Percentiles rank a stretch among this genome's conserved stretches.
phyloP scores from a whole-genome alignment of 2,888 invertebrate species.

The Erebia palarica region DNA sequence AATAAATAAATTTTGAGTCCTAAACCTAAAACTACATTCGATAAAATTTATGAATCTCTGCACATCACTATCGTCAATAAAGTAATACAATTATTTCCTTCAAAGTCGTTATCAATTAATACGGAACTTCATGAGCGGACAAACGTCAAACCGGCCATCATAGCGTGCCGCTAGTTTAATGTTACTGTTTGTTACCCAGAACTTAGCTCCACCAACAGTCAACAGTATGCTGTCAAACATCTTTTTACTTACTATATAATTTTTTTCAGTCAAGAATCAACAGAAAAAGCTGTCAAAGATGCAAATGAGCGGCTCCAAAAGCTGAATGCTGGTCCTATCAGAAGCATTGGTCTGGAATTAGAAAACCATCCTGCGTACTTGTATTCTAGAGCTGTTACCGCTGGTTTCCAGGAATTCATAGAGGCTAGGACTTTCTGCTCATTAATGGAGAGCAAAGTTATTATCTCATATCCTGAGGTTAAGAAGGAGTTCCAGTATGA shows the following conservation, averaged over 20 bases:
- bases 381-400: slow-evolving; percentile 66
- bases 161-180: too few relatives aligned
- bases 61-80: too few relatives aligned
- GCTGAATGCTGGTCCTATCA: slow-evolving; percentile 78
- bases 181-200: too few relatives aligned
- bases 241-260: background rate
- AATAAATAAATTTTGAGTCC: too few relatives aligned
- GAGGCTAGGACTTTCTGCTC: slow-evolving; percentile 92
- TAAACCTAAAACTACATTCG: too few relatives aligned
- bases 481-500: slow-evolving; percentile 78
- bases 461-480: slow-evolving; percentile 84
- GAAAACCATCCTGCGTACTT: slow-evolving; percentile 85
- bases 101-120: too few relatives aligned
- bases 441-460: slow-evolving; percentile 82
- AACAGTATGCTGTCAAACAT: background rate
- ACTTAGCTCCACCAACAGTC: too few relatives aligned
- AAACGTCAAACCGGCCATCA: too few relatives aligned
- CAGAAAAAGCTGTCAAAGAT: slow-evolving; percentile 58
- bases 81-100: too few relatives aligned
- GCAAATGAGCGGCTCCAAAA: slow-evolving; percentile 86
- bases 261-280: slow-evolving; percentile 58
- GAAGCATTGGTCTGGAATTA: slow-evolving; percentile 88
- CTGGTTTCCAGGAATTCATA: slow-evolving; percentile 89
- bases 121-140: too few relatives aligned
- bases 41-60: too few relatives aligned